Conservation (phyloP, 2,113 vertebrate genomes). For the Ochotona curzoniae region DNA sequence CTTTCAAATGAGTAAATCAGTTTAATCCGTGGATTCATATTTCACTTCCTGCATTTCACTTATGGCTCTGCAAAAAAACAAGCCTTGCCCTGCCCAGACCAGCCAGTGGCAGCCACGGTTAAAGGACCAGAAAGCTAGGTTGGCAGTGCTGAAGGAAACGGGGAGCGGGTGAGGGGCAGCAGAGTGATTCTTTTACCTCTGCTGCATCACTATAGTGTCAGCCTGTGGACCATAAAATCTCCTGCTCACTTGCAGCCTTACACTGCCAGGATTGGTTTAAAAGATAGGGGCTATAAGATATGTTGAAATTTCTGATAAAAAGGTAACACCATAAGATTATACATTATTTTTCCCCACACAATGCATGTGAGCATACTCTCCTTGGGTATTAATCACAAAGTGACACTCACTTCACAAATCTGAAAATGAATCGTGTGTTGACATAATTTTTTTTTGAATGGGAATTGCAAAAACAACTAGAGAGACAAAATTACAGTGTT, state of each 20-base stretch:
- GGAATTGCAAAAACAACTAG: conserved; percentile 22
- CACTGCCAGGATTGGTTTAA: conserved; percentile 19
- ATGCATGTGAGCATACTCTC: conserved; percentile 1
- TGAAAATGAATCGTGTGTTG: conserved; percentile 33
- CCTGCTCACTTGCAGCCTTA: background rate
- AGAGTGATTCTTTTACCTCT: background rate
- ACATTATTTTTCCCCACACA: conserved; percentile 51
- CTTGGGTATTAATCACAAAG: conserved; percentile 27
- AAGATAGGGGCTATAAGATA: conserved; percentile 32
- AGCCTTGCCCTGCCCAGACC: background rate
- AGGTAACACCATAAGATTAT: conserved; percentile 20
- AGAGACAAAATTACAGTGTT: conserved; percentile 52
- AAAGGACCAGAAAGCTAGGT: background rate
- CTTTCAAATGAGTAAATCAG: conserved; percentile 49
- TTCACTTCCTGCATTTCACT: conserved; percentile 44
- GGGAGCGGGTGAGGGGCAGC: background rate
- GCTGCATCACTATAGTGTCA: background rate
- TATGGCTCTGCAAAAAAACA: background rate
- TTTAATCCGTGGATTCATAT: conserved; percentile 12
- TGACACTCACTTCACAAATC: conserved; percentile 40
- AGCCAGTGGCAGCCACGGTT: background rate
- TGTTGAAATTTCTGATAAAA: conserved; percentile 49
- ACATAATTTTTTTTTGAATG: conserved; percentile 52
- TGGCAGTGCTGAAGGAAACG: background rate
- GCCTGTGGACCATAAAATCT: background rate